Conservation (phyloP, 2,113 vertebrate species). For the Perognathus longimembris region DNA sequence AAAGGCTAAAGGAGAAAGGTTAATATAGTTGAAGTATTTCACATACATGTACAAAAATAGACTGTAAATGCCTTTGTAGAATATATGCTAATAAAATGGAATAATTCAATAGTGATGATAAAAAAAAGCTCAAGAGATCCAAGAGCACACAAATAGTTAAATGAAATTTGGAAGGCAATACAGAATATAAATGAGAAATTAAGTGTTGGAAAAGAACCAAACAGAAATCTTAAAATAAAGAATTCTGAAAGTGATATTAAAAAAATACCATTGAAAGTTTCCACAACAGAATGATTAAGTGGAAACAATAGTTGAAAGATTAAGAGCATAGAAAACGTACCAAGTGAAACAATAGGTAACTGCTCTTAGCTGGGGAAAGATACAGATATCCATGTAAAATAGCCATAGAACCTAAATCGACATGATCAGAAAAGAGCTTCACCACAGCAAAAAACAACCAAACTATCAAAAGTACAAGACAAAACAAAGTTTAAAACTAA, state of each 20-base stretch:
- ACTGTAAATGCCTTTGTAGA: no score
- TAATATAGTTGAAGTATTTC: no score
- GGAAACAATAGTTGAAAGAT: not conserved
- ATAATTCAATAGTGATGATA: not conserved
- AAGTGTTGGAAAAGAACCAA: no score
- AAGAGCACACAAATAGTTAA: not conserved
- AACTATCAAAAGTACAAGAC: not conserved
- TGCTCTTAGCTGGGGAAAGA: not conserved
- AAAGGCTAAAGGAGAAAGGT: no score
- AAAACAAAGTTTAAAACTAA: not conserved
- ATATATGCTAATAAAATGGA: no score
- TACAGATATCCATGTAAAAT: not conserved
- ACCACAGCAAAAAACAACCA: not conserved
- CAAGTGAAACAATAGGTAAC: not conserved
- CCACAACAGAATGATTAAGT: not conserved
- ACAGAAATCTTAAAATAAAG: no score
- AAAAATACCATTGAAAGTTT: not conserved
- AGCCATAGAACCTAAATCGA: not conserved
- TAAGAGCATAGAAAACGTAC: not conserved
- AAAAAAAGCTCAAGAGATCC: not conserved
- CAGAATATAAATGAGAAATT: not conserved
- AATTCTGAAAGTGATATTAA: not conserved
- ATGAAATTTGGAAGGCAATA: not conserved
- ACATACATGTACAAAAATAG: no score
- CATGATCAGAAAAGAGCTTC: not conserved